Percentiles rank a stretch among this genome's conserved stretches.
Evolutionary conservation across 2,888 invertebrate species (phyloP).

Genomic region (Antheraea assamensis): DNA sequence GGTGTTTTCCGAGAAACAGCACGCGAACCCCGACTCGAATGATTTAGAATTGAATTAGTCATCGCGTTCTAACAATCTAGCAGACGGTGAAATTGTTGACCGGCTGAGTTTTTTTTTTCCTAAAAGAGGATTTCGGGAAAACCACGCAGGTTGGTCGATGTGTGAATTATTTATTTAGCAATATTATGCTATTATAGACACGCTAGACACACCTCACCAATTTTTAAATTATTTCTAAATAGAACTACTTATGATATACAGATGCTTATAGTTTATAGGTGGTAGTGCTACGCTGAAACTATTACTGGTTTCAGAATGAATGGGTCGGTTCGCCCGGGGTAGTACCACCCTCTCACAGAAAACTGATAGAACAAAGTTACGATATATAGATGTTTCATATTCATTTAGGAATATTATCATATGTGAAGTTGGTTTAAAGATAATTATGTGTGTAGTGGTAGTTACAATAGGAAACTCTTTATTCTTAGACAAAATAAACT

Average conservation of each 20-base stretch:
- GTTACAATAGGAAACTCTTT: no score
- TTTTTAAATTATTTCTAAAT: not conserved
- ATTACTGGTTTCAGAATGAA: no score
- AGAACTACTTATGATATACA: no score
- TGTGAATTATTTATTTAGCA: conserved; percentile 11
- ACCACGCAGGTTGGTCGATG: conserved; percentile 23
- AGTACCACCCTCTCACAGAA: no score
- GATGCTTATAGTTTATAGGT: no score
- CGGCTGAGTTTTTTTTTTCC: conserved; percentile 26
- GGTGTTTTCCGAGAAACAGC: conserved; percentile 46
- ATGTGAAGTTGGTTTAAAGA: not conserved
- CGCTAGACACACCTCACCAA: not conserved
- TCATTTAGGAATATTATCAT: no score
- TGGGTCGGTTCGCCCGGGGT: no score
- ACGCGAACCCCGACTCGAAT: conserved; percentile 39
- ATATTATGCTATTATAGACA: not conserved
- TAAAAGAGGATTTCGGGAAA: conserved; percentile 16
- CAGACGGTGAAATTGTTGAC: conserved; percentile 46
- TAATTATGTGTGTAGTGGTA: no score
- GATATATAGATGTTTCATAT: no score
- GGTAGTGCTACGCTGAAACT: no score
- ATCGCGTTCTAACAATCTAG: conserved; percentile 53
- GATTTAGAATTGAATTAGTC: conserved; percentile 55
- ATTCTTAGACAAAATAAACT: no score
- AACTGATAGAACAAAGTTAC: no score